A percentile compares a stretch with the other conserved stretches of the same genome.
Conservation (phyloP, 2,797 vertebrate species). For the Coregonus sp. region DNA sequence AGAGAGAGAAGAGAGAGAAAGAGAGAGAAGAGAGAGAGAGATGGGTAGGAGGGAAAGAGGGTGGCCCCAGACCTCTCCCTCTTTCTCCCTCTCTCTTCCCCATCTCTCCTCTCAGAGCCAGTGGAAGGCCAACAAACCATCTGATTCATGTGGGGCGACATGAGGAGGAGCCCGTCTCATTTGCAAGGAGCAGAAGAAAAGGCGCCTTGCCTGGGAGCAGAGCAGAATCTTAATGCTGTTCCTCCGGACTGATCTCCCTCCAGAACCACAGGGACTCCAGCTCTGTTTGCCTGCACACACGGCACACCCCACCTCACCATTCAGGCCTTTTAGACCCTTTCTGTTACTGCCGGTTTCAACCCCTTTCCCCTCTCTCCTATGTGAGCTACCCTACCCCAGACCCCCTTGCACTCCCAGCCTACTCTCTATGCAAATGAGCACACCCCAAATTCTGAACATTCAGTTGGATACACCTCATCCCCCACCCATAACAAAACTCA, state of each 20-base stretch:
- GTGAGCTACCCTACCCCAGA: neutral
- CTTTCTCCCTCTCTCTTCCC: slow-evolving; percentile 14
- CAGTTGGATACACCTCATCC: slow-evolving; percentile 17
- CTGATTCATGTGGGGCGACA: slow-evolving; percentile 64
- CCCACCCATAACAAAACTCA: slow-evolving; percentile 9
- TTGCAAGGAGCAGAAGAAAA: slow-evolving; percentile 35
- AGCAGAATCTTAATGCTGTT: slow-evolving; percentile 58
- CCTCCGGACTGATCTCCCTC: slow-evolving; percentile 49
- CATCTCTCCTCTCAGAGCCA: slow-evolving; percentile 26
- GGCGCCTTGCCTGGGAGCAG: slow-evolving; percentile 2
- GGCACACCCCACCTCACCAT: slow-evolving; percentile 29
- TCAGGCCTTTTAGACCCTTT: slow-evolving; percentile 42
- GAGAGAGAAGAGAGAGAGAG: slow-evolving; percentile 1
- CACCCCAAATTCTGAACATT: slow-evolving; percentile 45
- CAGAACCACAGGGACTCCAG: slow-evolving; percentile 49
- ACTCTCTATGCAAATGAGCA: slow-evolving; percentile 29
- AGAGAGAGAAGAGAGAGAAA: neutral
- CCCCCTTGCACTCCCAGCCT: slow-evolving; percentile 16
- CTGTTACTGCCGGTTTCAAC: slow-evolving; percentile 21
- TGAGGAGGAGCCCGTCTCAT: slow-evolving; percentile 48
- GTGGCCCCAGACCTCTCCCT: slow-evolving; percentile 19
- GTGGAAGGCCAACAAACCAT: slow-evolving; percentile 57
- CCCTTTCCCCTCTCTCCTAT: slow-evolving; percentile 19
- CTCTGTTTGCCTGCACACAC: slow-evolving; percentile 24
- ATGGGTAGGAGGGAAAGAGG: slow-evolving; percentile 16